phyloP scores from a whole-genome alignment of 35 echinoderm and acorn worm species.

The Apostichopus californicus region DNA sequence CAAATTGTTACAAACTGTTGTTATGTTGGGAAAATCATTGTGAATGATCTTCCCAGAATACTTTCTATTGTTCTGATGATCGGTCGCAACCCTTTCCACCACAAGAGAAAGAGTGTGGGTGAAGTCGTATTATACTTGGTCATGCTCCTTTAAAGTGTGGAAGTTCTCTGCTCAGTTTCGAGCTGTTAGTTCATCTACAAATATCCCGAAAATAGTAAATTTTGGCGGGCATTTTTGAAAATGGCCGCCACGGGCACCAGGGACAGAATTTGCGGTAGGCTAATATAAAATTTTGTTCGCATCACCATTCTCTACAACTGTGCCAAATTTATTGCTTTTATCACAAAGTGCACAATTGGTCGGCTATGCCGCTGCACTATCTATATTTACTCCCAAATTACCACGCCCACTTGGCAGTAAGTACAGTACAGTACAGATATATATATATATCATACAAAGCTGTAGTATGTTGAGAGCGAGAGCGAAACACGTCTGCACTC shows the following conservation, averaged over 20 bases:
- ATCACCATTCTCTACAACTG: not conserved
- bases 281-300: not conserved
- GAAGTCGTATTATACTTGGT: not conserved
- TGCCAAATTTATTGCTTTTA: conserved; percentile 21
- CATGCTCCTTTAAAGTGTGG: not conserved
- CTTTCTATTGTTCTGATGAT: not conserved
- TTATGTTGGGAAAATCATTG: not conserved
- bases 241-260: not conserved
- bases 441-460: too few relatives aligned
- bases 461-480: too few relatives aligned
- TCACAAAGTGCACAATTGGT: not conserved
- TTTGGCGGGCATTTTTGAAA: too few relatives aligned
- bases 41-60: not conserved
- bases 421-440: too few relatives aligned
- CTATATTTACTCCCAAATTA: too few relatives aligned
- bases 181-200: not conserved
- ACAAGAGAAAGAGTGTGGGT: not conserved
- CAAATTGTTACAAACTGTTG: not conserved
- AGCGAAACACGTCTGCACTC: too few relatives aligned
- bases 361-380: too few relatives aligned
- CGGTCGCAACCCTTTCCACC: too few relatives aligned
- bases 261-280: conserved; percentile 6
- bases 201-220: too few relatives aligned
- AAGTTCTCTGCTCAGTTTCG: not conserved
- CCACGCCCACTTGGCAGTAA: too few relatives aligned